These are phyloP conservation scores for Salvelinus namaycush DNA, from an alignment of 2,113 vertebrate genomes.

Conservation along the genomic window DNA sequence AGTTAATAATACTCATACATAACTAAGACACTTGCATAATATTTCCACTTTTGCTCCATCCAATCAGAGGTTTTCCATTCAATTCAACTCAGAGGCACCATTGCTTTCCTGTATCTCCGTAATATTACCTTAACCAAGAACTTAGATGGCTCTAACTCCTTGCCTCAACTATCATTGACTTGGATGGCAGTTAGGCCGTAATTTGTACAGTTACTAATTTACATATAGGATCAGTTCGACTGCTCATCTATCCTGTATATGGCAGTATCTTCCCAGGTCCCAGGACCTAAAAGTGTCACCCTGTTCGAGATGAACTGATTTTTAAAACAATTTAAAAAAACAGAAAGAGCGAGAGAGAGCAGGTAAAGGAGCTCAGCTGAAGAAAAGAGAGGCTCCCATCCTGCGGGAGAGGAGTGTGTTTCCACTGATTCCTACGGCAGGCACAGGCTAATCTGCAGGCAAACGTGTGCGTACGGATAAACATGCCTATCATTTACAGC, in stretches of 20 bases:
- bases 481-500: constrained; percentile 56
- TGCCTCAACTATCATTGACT: constrained; percentile 5
- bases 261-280: constrained; percentile 31
- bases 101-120: not conserved
- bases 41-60: constrained; percentile 17
- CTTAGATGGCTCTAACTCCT: no score
- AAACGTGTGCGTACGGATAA: constrained; percentile 42
- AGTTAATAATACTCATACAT: not conserved
- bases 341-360: not conserved
- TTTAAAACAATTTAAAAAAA: not conserved
- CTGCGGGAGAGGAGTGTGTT: constrained; percentile 36
- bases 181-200: not conserved
- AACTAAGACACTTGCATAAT: constrained; percentile 24
- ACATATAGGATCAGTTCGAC: constrained; percentile 30
- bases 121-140: no score
- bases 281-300: constrained; percentile 36
- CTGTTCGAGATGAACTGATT: constrained; percentile 39
- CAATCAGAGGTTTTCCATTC: not conserved
- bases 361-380: constrained; percentile 33
- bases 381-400: constrained; percentile 14
- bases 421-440: constrained; percentile 34
- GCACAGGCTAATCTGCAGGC: constrained; percentile 56
- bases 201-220: constrained; percentile 1
- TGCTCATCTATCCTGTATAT: constrained; percentile 8
- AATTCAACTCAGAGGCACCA: not conserved